Evolutionary conservation across 2,113 vertebrate species (phyloP).

Genomic region (Pyrgilauda ruficollis): DNA sequence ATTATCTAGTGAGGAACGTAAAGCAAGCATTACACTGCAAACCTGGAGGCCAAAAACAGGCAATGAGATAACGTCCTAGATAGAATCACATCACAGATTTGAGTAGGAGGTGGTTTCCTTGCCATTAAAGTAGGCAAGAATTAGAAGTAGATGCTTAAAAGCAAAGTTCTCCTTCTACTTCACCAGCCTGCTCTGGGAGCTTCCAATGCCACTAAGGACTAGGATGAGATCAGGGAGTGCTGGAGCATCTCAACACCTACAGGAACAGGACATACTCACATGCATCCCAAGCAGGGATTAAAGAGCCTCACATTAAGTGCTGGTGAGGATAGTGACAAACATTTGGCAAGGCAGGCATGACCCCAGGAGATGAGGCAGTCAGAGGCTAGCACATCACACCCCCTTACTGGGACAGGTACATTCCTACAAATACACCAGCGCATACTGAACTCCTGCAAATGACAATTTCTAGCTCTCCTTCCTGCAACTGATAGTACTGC

Average conservation of each 20-base stretch:
- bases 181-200: neutral
- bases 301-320: neutral
- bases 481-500: neutral
- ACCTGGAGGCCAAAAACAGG: neutral
- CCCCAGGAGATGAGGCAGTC: neutral
- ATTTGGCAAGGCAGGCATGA: neutral
- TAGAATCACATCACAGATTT: neutral
- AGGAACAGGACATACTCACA: neutral
- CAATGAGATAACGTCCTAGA: neutral
- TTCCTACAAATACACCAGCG: neutral
- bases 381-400: neutral
- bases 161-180: neutral
- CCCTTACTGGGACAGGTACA: neutral
- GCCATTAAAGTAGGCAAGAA: neutral
- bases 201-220: neutral
- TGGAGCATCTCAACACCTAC: neutral
- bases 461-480: neutral
- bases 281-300: neutral
- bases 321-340: neutral
- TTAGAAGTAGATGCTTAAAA: neutral
- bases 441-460: neutral
- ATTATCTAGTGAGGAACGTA: neutral
- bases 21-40: neutral
- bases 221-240: neutral
- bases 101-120: conserved; percentile 15